Base-by-base conservation (phyloP, 2,888 invertebrate species). In the Phortica okadai region DNA sequence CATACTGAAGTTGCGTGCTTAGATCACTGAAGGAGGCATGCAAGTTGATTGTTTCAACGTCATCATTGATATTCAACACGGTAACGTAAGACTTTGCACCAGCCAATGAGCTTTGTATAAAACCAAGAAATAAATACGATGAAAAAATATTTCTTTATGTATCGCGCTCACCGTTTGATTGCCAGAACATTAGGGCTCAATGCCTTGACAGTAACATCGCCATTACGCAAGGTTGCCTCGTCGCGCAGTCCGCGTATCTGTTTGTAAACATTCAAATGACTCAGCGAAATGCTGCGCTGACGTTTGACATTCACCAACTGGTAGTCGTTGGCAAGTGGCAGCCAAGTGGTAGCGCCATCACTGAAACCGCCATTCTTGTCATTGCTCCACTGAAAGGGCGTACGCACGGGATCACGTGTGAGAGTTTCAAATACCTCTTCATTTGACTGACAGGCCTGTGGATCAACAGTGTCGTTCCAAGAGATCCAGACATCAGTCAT, bases 281-380 rank as follows among this genome's bases (percentile, higher is more conserved):
- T 94, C 42, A 90, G 89, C 0, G 76, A 10, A 11, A n/a, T 78
- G 74, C 33, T 62, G 0, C 89, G 90, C 0, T 90, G 86, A 95
- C 92, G 0, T 86, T 90, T 0, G 92, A 95, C 93, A 85, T 96
- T 96, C 1, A 94, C 90, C 0, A 84, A 89, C 77, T 91, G 91
- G 83, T 93, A 95, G 64, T 94, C 94, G 0, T 89, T 88, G 42
- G 95, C 93, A 1, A 96, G 94, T 0, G 95, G 95, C 7, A 96
- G 88, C 95, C 96, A 96, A 0, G 95, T 94, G 6, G 84, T 76
- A 67, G 88, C 86, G 1, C 84, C 90, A 14, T 84, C 82, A 1
- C 91, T 89, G 56, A 90, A 92, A 90, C 91, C 91, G 4, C 91
- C 88, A 80, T 91, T 93, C 0, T 84, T 87, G 0, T 91, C 90